Percentiles rank a stretch among this genome's conserved stretches.
These are phyloP conservation scores for Mormyrus lacerda DNA, from an alignment of 2,113 vertebrate species.

Conservation along the genomic window DNA sequence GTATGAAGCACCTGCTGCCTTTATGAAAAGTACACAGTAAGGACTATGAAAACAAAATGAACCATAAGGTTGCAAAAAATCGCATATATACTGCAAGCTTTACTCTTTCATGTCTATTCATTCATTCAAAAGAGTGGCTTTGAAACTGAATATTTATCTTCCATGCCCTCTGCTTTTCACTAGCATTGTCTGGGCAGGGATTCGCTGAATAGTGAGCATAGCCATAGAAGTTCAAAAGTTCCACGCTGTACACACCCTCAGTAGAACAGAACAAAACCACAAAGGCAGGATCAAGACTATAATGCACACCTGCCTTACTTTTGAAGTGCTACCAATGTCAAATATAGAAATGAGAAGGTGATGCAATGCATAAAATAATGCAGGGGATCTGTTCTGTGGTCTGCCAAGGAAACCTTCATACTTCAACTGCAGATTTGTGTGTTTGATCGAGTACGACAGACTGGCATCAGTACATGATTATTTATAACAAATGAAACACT, in stretches of 20 bases:
- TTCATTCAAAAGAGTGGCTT: constrained; percentile 18
- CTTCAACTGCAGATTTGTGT: neutral
- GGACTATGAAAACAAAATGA: constrained; percentile 7
- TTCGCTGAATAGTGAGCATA: constrained; percentile 14
- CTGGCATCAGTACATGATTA: neutral
- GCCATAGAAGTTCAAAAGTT: constrained; percentile 16
- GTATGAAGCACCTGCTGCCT: neutral
- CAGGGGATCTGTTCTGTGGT: neutral
- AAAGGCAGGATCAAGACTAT: constrained; percentile 18
- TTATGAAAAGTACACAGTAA: constrained; percentile 10
- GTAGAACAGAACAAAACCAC: constrained; percentile 6
- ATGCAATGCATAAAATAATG: neutral
- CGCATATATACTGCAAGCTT: constrained; percentile 11
- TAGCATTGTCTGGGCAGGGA: neutral
- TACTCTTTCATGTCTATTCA: constrained; percentile 19
- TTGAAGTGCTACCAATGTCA: constrained; percentile 10
- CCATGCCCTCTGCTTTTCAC: constrained; percentile 14
- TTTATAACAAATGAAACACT: neutral
- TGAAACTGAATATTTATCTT: constrained; percentile 29
- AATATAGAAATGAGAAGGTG: neutral
- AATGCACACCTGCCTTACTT: constrained; percentile 3
- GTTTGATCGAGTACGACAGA: neutral
- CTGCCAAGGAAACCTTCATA: neutral
- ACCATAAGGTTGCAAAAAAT: constrained; percentile 1
- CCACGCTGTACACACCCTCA: constrained; percentile 2